phyloP scores from a whole-genome alignment of 2,797 vertebrate genomes.

The Psittacula echo region DNA sequence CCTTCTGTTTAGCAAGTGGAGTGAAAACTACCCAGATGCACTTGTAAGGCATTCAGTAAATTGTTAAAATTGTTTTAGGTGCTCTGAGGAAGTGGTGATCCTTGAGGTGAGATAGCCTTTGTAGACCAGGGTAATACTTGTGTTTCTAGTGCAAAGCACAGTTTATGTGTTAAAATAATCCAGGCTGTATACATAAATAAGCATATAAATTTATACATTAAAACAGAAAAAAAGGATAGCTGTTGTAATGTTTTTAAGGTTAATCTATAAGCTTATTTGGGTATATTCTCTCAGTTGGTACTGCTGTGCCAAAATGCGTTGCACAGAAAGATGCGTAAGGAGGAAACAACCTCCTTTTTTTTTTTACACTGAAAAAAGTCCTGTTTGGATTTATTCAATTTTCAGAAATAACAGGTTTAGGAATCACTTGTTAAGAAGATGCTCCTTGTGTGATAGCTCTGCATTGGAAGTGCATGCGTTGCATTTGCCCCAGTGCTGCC shows the following conservation, averaged over 20 bases:
- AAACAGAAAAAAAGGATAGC: not conserved
- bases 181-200: not conserved
- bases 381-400: fast-evolving
- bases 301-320: not conserved
- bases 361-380: fast-evolving
- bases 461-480: fast-evolving
- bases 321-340: not conserved
- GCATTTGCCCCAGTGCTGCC: not conserved
- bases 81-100: not conserved
- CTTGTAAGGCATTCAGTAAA: not conserved
- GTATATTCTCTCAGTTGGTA: fast-evolving
- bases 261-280: not conserved
- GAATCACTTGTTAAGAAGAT: not conserved
- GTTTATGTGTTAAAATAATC: fast-evolving
- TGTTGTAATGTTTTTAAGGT: not conserved
- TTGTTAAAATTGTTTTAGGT: not conserved
- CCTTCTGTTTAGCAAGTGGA: not conserved
- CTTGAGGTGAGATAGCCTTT: not conserved
- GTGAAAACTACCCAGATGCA: not conserved
- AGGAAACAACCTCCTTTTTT: not conserved
- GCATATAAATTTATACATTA: too few species aligned
- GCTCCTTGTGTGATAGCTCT: not conserved
- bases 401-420: not conserved
- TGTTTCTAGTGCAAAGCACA: not conserved
- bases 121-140: not conserved